Base-by-base conservation (phyloP, 2,797 vertebrate species). In the Enteromius viviparus region DNA sequence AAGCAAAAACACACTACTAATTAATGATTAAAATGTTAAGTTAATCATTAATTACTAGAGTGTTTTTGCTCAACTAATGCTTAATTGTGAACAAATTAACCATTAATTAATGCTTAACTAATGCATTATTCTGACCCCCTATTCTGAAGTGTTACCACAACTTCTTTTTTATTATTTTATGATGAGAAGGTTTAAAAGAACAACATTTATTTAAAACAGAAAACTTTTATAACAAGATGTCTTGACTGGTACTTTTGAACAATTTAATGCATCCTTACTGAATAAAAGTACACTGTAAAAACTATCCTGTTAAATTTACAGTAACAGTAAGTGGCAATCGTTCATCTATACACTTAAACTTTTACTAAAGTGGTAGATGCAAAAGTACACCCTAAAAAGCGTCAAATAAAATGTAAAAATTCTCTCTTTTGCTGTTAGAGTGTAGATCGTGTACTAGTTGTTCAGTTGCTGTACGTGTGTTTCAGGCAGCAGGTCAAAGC, bases 401-500 rank as follows among this genome's bases (percentile, higher is more conserved):
- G 9, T 23, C 11, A 76, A 74, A 64, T 72, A 64, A 32, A 51
- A 47, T 5, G 14, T 7, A 5, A 26, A 10, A 23, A 77, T 23
- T 17, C 37, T 49, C 21, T 14, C 14, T 64, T 51, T 6, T 51
- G 9, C 42, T 49, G 23, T 83, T n/a, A 62, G 51, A 0, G 7
- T 74, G 69, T 83, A 68, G 85, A 88, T 87, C 76, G 55, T 90
- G 88, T 89, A 88, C 47, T 14, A 78, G 42, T 68, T 65, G 74
- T 80, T 86, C 55, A 65, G 49, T 62, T 49, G 55, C 74, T 89
- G 87, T 84, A 91, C 87, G 90, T 90, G 65, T 87, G 92, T 90
- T 93, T 91, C 88, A 88, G 92, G 93, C 91, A 90, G 92, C 91
- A 91, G 88, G 90, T 90, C 93, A 92, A 93, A 94, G 93, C 94